phyloP scores from a whole-genome alignment of 1,140 invertebrate genomes.

The Elymnias hypermnestra region DNA sequence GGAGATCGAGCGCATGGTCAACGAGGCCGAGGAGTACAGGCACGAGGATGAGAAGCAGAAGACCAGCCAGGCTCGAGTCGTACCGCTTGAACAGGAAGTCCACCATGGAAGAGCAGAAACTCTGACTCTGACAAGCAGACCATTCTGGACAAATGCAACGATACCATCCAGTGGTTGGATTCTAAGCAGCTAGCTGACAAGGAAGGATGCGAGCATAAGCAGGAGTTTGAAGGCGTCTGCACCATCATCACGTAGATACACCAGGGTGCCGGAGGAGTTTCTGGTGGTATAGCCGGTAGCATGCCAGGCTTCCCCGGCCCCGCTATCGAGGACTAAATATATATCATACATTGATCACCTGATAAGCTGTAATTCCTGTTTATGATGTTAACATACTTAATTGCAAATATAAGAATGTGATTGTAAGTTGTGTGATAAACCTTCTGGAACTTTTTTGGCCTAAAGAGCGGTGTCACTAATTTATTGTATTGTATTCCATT shows the following conservation, averaged over 20 bases:
- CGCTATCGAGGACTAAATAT: slow-evolving; percentile 93
- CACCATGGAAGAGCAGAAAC: slow-evolving; percentile 92
- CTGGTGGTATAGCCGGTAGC: slow-evolving; percentile 81
- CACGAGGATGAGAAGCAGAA: slow-evolving; percentile 94
- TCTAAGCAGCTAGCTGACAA: slow-evolving; percentile 94
- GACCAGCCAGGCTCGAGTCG: slow-evolving; percentile 91
- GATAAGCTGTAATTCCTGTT: too few species aligned
- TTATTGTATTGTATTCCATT: too few species aligned
- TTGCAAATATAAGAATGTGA: too few species aligned
- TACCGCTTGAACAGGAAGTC: slow-evolving; percentile 99
- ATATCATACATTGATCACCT: slow-evolving; percentile 43
- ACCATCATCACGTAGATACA: slow-evolving; percentile 92
- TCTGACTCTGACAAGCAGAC: slow-evolving; percentile 90
- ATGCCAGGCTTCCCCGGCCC: slow-evolving; percentile 83
- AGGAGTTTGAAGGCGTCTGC: slow-evolving; percentile 89
- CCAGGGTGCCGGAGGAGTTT: slow-evolving; percentile 83
- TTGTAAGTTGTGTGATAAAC: too few species aligned
- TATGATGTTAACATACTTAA: too few species aligned
- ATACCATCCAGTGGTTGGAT: slow-evolving; percentile 96
- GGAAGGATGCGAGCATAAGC: slow-evolving; percentile 95
- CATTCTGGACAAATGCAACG: slow-evolving; percentile 94
- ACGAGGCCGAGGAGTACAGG: slow-evolving; percentile 96
- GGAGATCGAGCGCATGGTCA: slow-evolving; percentile 98
- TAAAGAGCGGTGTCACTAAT: too few species aligned
- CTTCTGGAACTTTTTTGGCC: too few species aligned